A percentile compares a stretch with the other conserved stretches of the same genome.
These are phyloP conservation scores for Sitodiplosis mosellana DNA, from an alignment of 1,140 invertebrate genomes.

Conservation along the genomic window DNA sequence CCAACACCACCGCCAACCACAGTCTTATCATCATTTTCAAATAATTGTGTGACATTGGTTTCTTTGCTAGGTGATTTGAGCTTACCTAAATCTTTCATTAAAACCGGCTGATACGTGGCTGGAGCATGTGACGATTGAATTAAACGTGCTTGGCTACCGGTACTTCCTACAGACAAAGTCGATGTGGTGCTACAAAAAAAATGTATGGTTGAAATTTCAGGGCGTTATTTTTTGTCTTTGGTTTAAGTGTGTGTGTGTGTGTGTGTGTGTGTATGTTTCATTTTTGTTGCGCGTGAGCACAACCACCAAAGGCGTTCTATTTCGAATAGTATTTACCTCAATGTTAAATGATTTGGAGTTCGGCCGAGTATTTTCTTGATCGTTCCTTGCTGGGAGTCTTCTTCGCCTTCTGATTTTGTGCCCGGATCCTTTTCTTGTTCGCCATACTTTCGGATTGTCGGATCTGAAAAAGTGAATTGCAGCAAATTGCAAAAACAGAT, in stretches of 20 bases:
- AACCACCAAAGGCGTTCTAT: background rate
- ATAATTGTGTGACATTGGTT: background rate
- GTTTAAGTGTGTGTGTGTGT: background rate
- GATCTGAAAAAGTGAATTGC: background rate
- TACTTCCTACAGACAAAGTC: slow-evolving; percentile 82
- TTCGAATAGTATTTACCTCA: slow-evolving; percentile 40
- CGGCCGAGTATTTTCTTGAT: slow-evolving; percentile 59
- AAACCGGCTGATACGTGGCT: slow-evolving; percentile 67
- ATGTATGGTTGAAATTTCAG: slow-evolving; percentile 4
- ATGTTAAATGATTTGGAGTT: slow-evolving; percentile 79
- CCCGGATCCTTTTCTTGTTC: slow-evolving; percentile 45
- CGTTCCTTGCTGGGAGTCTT: slow-evolving; percentile 51
- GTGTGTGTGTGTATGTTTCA: too few species aligned
- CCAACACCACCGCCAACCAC: background rate
- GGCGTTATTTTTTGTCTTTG: too few species aligned
- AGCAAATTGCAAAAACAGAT: too few species aligned
- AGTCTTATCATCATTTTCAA: background rate
- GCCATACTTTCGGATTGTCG: background rate
- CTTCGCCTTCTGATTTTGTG: slow-evolving; percentile 72
- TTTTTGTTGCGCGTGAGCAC: too few species aligned
- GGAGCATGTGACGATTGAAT: slow-evolving; percentile 87
- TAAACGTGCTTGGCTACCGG: slow-evolving; percentile 77
- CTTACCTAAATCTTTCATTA: slow-evolving; percentile 75
- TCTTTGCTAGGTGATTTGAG: slow-evolving; percentile 18
- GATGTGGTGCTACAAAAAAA: slow-evolving; percentile 58